phyloP scores from a whole-genome alignment of 2,113 vertebrate genomes.

The Clinocottus analis region DNA sequence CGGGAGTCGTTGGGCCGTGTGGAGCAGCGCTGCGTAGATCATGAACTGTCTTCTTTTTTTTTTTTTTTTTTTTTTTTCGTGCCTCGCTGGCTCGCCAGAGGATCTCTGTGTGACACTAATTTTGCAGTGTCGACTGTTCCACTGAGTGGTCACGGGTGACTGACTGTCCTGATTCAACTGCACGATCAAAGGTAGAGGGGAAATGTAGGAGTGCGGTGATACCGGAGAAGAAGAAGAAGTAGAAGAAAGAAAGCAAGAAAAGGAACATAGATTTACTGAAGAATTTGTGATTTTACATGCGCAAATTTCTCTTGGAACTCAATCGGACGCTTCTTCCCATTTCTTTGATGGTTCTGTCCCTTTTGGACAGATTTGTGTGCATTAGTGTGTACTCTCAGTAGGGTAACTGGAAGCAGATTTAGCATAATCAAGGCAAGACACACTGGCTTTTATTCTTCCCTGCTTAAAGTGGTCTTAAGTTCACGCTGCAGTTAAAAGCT shows the following conservation, averaged over 20 bases:
- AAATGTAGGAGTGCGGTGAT: slow-evolving; percentile 22
- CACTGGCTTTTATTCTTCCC: slow-evolving; percentile 28
- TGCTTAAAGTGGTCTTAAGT: slow-evolving; percentile 27
- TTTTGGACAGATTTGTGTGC: slow-evolving; percentile 13
- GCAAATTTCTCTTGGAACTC: slow-evolving; percentile 5
- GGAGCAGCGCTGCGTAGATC: slow-evolving; percentile 60
- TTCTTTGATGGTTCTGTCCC: slow-evolving; percentile 1
- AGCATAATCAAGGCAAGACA: slow-evolving; percentile 44
- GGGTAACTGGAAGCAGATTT: slow-evolving; percentile 28
- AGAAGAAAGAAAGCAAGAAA: not conserved
- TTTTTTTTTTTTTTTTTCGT: slow-evolving; percentile 37
- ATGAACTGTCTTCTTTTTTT: slow-evolving; percentile 48
- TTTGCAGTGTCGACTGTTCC: slow-evolving; percentile 71
- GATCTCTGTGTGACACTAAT: slow-evolving; percentile 72
- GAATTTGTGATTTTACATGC: not conserved
- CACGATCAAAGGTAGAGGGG: slow-evolving; percentile 67
- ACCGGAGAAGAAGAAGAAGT: not conserved
- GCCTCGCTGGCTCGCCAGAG: slow-evolving; percentile 65
- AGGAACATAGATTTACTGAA: not conserved
- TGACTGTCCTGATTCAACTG: slow-evolving; percentile 63
- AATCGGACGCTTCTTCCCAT: slow-evolving; percentile 21
- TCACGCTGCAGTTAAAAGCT: slow-evolving; percentile 41
- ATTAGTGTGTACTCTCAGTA: slow-evolving; percentile 6
- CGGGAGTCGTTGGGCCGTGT: slow-evolving; percentile 66
- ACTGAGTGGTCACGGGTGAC: slow-evolving; percentile 69